Base-by-base conservation (phyloP, 2,797 vertebrate species). In the Toxotes lorentzi region DNA sequence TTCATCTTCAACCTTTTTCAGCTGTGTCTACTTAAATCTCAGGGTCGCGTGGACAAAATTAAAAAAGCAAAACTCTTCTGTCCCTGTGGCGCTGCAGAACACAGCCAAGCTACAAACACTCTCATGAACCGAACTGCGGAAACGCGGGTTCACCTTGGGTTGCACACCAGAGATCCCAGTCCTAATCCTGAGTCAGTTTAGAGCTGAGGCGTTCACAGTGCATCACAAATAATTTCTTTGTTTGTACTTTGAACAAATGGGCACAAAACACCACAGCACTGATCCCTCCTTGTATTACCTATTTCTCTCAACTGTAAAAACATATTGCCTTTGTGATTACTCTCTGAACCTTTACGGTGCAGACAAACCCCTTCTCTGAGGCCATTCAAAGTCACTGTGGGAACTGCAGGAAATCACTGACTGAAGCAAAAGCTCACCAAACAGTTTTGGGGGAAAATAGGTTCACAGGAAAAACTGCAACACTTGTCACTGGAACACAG, bases 221-320 rank as follows among this genome's bases (percentile, higher is more conserved):
- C 76, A 78, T 85, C 70, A 73, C 81, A 75, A 84, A 83, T 73
- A 47, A 74, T 77, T 70, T 83, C 65, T 81, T 65, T 84, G 59
- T 84, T 78, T 75, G 54, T 74, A 47, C 61, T 79, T 71, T 66
- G 63, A 83, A 70, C 24, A 17, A 79, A 56, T 24, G 68, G 61
- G 64, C 40, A 73, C 34, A 57, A 73, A 71, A 43, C 69, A 75
- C 53, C 5, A 51, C 59, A 56, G 63, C 73, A 79, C 58, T 81
- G 65, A 86, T 78, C 79, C 43, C 45, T 84, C 59, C 53, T 50
- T 32, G 34, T 72, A 76, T 82, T 81, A 78, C 73, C 80, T 62
- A 70, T 81, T 88, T 86, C 81, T 78, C 78, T 79, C 78, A 82
- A 70, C 72, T 79, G 70, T 78, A 85, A 84, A 84, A 91, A 84